Percentiles rank a stretch among this genome's conserved stretches.
Evolutionary conservation across 2,888 invertebrate genomes (phyloP).

Genomic region (Eristalis intricaria): DNA sequence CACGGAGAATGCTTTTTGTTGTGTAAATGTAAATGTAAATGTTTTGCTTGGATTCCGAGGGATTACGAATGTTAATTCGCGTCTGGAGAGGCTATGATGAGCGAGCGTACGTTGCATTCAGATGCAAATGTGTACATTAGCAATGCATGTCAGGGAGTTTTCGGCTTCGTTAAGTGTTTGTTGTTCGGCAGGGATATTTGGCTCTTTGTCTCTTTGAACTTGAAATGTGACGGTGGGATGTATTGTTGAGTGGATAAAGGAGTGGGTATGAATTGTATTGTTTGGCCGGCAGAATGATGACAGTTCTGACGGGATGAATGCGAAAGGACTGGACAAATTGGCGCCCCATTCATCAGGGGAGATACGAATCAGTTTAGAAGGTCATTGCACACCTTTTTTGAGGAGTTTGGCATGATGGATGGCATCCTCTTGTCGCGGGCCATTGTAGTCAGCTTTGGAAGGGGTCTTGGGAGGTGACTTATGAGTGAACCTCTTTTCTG

Average conservation of each 20-base stretch:
- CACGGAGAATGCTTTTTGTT: slow-evolving; percentile 19
- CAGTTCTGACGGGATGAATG: neutral
- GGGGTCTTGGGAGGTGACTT: neutral
- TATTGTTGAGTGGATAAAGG: neutral
- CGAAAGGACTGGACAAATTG: neutral
- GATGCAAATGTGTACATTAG: slow-evolving; percentile 19
- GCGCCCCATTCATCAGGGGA: neutral
- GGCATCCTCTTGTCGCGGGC: neutral
- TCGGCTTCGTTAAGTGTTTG: slow-evolving; percentile 3
- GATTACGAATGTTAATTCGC: slow-evolving; percentile 33
- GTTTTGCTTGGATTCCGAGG: slow-evolving; percentile 19
- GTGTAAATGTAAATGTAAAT: slow-evolving; percentile 38
- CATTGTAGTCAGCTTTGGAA: neutral
- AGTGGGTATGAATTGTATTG: neutral
- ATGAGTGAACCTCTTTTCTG: no score
- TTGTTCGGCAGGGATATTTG: neutral
- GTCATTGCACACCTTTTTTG: neutral
- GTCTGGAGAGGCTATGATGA: slow-evolving; percentile 9
- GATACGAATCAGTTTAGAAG: neutral
- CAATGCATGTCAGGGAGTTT: slow-evolving; percentile 19
- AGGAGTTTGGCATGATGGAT: neutral
- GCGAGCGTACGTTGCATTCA: neutral
- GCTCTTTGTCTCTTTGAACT: slow-evolving; percentile 13
- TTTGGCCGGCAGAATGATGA: neutral
- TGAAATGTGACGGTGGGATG: slow-evolving; percentile 9